These are phyloP conservation scores for Mimas tiliae DNA, from an alignment of 2,888 invertebrate species.

Conservation along the genomic window DNA sequence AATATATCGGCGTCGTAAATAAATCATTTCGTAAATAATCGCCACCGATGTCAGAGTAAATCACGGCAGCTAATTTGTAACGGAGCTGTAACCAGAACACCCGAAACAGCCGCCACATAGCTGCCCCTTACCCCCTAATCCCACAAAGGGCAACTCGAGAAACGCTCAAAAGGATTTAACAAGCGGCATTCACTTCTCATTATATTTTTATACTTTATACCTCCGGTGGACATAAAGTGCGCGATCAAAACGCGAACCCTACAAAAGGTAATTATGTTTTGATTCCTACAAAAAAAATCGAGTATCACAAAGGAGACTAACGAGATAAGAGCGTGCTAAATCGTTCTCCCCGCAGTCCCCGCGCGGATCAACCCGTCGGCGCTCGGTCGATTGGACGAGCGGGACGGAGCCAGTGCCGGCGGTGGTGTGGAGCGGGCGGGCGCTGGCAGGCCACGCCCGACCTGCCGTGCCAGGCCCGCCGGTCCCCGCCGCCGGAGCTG, in stretches of 20 bases:
- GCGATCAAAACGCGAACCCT: slow-evolving; percentile 83
- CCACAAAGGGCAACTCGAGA: slow-evolving; percentile 70
- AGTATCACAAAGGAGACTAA: slow-evolving; percentile 85
- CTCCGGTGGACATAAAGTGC: slow-evolving; percentile 78
- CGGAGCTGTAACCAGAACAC: slow-evolving; percentile 67
- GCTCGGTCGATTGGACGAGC: slow-evolving; percentile 79
- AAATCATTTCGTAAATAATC: slow-evolving; percentile 69
- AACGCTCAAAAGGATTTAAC: slow-evolving; percentile 83
- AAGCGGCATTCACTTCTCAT: slow-evolving; percentile 82
- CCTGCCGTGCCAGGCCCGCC: slow-evolving; percentile 39
- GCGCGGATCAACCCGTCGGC: slow-evolving; percentile 77
- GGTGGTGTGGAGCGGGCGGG: neutral
- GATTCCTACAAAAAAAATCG: slow-evolving; percentile 82
- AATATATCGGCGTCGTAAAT: slow-evolving; percentile 40
- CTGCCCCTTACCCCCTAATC: slow-evolving; percentile 66
- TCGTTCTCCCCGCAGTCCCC: slow-evolving; percentile 76
- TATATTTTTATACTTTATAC: slow-evolving; percentile 84
- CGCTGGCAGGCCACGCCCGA: slow-evolving; percentile 42
- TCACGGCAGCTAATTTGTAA: slow-evolving; percentile 79
- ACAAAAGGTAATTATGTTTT: slow-evolving; percentile 85
- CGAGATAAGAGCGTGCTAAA: slow-evolving; percentile 85
- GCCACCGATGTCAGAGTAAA: slow-evolving; percentile 68
- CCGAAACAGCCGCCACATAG: slow-evolving; percentile 54
- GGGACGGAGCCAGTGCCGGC: slow-evolving; percentile 50
- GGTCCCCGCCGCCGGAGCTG: slow-evolving; percentile 55